Evolutionary conservation across 2,113 vertebrate species (phyloP), one percentile per base, ranked within the genome.

Genomic region (Gymnobelideus leadbeateri): DNA sequence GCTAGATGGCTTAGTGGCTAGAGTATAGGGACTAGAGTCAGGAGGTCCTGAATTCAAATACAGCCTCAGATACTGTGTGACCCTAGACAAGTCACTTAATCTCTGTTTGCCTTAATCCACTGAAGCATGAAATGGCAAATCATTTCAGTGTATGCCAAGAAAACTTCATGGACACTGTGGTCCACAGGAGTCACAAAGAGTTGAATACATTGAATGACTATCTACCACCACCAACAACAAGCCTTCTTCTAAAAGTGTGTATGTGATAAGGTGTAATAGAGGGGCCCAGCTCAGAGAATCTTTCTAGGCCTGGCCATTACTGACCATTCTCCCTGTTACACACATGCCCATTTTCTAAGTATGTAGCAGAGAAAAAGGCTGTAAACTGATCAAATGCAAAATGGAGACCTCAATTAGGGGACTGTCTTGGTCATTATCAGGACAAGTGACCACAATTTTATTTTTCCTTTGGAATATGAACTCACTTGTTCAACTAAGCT

Each of bases 381-480:
- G 57, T 28, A 37, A 68, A 68, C 31, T 1, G 28, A 14, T 8
- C 57, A 68, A 91, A 49, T 51, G 47, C 89, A 89, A 57, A n/a
- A 8, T n/a, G 57, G 28, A 91, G n/a, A 61, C 94, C 89, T 51
- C 92, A 90, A 28, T 31, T 47, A 68, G 10, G 57, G 57, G 43
- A 91, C 47, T 21, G 10, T 53, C 43, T 47, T 10, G 12, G 43
- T 93, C 51, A 10, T 37, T 23, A 8, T 46, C 1, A 37, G 61
- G 61, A 57, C 1, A 26, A 19, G 25, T 55, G 26, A 77, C 24
- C 61, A 57, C 61, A 90, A 43, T 52, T 89, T 92, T 51, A 90
- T 54, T 89, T 68, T 68, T 89, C 89, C 91, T 95, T 90, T 55
- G 28, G 54, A 97, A 54, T 12, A n/a, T 89, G 68, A 94, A 90